Evolutionary conservation across 2,888 invertebrate species (phyloP), one percentile per base, ranked within the genome.

Genomic region (Emesis russula): DNA sequence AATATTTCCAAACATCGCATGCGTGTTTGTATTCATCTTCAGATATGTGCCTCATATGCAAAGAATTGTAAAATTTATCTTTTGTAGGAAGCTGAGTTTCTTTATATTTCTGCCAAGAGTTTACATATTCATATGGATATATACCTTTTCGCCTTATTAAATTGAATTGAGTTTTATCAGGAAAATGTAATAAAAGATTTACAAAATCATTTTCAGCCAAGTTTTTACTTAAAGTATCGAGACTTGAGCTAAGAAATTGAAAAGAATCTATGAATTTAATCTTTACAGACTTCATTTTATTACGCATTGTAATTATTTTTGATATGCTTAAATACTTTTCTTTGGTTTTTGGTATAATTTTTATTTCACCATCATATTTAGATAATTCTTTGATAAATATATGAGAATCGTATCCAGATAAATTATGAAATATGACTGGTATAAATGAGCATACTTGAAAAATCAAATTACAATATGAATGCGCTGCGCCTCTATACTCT

Each of bases 71-170:
- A 53, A 53, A 53, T n/a, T n/a, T n/a, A 53, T 53, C 4, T 53
- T 53, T 85, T 15, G 73, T 3, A 7, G 93, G 93, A 33, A 93
- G 80, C 87, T 36, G 73, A 85, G 15, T 53, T 3, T 53, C 53
- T 5, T 53, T n/a, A 53, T n/a, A 89, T 73, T 75, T 81, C 9
- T 53, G 7, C 87, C 86, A 91, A 9, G 31, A 25, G 63, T 66
- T 71, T 33, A 94, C 83, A 75, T 94, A 91, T 11, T 93, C 92
- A 48, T 93, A 94, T 0, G 91, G 87, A 71, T 84, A 91, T n/a
- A 91, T 82, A 13, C 89, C 86, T 82, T 91, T 91, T 48, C 79
- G 83, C 63, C 41, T 81, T 6, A 85, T 53, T n/a, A 83, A 38
- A 13, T 15, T n/a, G n/a, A 53, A 53, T 15, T 53, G 53, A 53